Conservation (phyloP, 2,888 invertebrate species). For the Andricus quercusramuli region DNA sequence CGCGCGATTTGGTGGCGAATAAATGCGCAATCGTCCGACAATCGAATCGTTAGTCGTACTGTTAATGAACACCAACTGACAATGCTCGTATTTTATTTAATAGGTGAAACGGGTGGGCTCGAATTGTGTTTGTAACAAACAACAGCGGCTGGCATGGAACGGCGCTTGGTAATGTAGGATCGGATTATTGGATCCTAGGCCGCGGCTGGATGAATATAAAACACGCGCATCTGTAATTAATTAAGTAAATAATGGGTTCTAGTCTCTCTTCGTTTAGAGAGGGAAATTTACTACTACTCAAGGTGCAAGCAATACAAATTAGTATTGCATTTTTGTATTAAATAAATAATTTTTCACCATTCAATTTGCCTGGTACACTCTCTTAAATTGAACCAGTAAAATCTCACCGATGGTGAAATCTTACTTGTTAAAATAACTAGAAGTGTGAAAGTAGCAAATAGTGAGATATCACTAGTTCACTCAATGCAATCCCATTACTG, state of each 20-base stretch:
- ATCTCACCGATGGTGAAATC: no score
- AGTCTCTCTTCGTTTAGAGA: conserved; percentile 61
- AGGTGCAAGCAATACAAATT: no score
- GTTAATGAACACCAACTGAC: conserved; percentile 74
- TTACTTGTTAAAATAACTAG: no score
- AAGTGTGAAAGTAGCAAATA: no score
- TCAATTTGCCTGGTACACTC: no score
- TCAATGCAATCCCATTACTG: no score
- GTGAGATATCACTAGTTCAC: no score
- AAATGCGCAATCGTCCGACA: conserved; percentile 70
- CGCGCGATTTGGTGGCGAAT: conserved; percentile 54
- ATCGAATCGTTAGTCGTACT: conserved; percentile 70
- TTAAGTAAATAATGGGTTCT: conserved; percentile 70
- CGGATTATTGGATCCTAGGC: conserved; percentile 72
- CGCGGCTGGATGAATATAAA: conserved; percentile 67
- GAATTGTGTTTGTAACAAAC: conserved; percentile 74
- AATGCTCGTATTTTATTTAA: conserved; percentile 74
- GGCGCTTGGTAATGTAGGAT: conserved; percentile 66
- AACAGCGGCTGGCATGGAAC: conserved; percentile 65
- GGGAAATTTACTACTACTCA: no score
- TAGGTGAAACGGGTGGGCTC: conserved; percentile 66
- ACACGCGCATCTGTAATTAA: conserved; percentile 70
- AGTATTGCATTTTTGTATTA: no score
- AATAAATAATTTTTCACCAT: no score
- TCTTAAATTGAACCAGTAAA: no score